Evolutionary conservation across 2,888 invertebrate genomes (phyloP).

Genomic region (Acanthacorydalis orientalis): DNA sequence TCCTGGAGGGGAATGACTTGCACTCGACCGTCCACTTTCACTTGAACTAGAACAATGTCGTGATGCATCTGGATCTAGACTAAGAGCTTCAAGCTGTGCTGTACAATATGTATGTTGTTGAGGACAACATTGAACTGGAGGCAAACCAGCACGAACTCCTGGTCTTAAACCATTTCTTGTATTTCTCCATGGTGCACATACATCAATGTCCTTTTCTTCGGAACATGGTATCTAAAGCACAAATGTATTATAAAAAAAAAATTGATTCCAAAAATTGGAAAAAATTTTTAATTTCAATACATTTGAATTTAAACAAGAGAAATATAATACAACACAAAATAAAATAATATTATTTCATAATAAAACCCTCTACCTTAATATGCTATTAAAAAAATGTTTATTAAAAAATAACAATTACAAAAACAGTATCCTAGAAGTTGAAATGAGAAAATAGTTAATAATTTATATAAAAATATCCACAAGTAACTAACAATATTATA

Average conservation of each 20-base stretch:
- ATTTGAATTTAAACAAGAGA: no score
- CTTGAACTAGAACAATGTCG: conserved; percentile 33
- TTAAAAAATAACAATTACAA: no score
- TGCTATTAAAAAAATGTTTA: no score
- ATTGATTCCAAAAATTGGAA: not conserved
- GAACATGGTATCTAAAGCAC: not conserved
- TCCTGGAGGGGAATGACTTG: conserved; percentile 37
- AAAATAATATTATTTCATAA: no score
- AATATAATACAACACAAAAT: no score
- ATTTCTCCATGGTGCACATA: conserved; percentile 1
- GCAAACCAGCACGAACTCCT: not conserved
- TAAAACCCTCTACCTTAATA: no score
- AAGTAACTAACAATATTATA: no score
- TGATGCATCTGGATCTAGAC: conserved; percentile 29
- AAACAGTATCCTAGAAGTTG: no score
- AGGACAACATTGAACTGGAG: conserved; percentile 3
- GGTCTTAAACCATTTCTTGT: conserved; percentile 3
- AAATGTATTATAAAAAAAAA: conserved; percentile 1
- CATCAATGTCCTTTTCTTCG: conserved; percentile 3
- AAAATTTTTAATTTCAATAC: not conserved
- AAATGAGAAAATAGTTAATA: no score
- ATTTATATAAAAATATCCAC: no score
- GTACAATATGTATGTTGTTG: conserved; percentile 10
- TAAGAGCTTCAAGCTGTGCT: conserved; percentile 30
- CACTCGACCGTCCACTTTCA: conserved; percentile 31